Percentiles rank a stretch among this genome's conserved stretches.
Evolutionary conservation across 2,797 vertebrate genomes (phyloP).

Genomic region (Argyrosomus regius): DNA sequence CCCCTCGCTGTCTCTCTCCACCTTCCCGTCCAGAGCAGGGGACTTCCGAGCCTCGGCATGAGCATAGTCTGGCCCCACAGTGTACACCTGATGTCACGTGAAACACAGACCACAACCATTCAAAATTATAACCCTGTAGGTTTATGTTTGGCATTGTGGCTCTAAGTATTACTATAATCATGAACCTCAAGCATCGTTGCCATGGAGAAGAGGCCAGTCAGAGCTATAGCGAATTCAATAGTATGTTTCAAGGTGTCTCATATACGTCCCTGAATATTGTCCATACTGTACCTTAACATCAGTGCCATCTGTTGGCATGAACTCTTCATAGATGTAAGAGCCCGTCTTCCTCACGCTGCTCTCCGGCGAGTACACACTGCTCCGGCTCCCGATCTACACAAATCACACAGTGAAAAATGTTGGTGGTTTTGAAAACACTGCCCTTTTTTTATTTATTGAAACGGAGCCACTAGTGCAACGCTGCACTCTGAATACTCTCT

Average conservation of each 20-base stretch:
- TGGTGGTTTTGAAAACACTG: background rate
- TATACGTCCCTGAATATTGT: no score
- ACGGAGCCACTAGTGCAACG: background rate
- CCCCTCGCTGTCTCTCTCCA: constrained; percentile 97
- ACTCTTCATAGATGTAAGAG: constrained; percentile 99
- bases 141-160: background rate
- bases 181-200: background rate
- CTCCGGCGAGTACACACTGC: constrained; percentile 98
- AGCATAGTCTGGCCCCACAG: constrained; percentile 97
- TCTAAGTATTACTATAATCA: background rate
- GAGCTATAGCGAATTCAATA: no score
- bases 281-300: constrained; percentile 92
- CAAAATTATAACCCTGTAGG: background rate
- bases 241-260: background rate
- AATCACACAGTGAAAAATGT: constrained; percentile 9
- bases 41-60: constrained; percentile 98
- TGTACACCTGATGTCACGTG: constrained; percentile 91
- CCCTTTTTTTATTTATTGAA: no score
- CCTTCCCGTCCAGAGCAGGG: constrained; percentile 97
- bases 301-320: constrained; percentile 99
- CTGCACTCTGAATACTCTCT: background rate
- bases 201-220: background rate
- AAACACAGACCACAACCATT: background rate
- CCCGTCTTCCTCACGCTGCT: constrained; percentile 98
- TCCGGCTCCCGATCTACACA: constrained; percentile 95